Evolutionary conservation across 1,140 invertebrate genomes (phyloP).

Genomic region (Pogonomyrmex barbatus): DNA sequence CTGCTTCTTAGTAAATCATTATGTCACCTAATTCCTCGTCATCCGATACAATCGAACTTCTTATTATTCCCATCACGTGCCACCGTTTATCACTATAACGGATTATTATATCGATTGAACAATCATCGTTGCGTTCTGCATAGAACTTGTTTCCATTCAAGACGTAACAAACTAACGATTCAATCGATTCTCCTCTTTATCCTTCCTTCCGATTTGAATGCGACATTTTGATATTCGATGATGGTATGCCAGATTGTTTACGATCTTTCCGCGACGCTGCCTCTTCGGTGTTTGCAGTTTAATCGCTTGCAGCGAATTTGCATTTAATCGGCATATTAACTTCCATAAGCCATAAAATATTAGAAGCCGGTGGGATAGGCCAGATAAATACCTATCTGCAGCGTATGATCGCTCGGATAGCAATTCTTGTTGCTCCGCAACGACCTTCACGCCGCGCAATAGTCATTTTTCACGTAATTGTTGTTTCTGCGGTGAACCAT

Average conservation of each 20-base stretch:
- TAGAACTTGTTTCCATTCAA: neutral
- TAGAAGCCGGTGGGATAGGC: slow-evolving; percentile 42
- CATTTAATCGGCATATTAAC: slow-evolving; percentile 58
- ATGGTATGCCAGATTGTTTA: slow-evolving; percentile 28
- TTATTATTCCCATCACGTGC: slow-evolving; percentile 20
- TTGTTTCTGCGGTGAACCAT: slow-evolving; percentile 64
- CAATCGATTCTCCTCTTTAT: neutral
- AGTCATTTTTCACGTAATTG: slow-evolving; percentile 64
- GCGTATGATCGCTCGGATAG: slow-evolving; percentile 58
- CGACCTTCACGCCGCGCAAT: slow-evolving; percentile 67
- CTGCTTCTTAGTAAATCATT: slow-evolving; percentile 54
- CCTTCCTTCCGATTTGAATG: neutral
- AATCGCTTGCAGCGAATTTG: slow-evolving; percentile 45
- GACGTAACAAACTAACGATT: neutral
- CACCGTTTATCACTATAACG: neutral
- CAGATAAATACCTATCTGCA: slow-evolving; percentile 26
- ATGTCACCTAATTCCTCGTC: slow-evolving; percentile 55
- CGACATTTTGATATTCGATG: slow-evolving; percentile 24
- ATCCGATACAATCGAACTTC: neutral
- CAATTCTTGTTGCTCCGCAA: slow-evolving; percentile 32
- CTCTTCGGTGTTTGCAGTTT: slow-evolving; percentile 26
- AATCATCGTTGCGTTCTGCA: neutral
- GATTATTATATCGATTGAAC: neutral
- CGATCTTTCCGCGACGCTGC: slow-evolving; percentile 28
- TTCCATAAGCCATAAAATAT: slow-evolving; percentile 45